Evolutionary conservation across 1,140 invertebrate species (phyloP), one percentile per base, ranked within the genome.

Genomic region (Lineus longissimus): DNA sequence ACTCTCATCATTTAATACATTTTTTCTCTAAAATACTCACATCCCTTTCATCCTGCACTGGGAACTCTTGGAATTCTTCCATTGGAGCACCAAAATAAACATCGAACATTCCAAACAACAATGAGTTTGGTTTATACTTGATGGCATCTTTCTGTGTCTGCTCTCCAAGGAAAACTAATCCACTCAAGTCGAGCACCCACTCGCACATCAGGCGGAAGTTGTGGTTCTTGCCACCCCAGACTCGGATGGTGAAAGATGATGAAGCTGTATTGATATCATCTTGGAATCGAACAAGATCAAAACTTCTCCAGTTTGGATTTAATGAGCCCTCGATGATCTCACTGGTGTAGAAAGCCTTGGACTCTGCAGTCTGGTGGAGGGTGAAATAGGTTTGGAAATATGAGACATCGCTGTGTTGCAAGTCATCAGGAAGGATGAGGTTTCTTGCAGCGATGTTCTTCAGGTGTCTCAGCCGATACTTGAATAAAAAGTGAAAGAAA

Each of bases 51-150:
- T 36, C 33, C 15, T n/a, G n/a, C n/a, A n/a, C n/a, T n/a, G n/a
- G 33, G 4, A 15, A 36, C 33, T 31, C 1, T 62, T 67, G 65
- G 64, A 40, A n/a, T n/a, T 66, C 43, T 55, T 62, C 58, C 56
- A 62, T 59, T 55, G 56, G 69, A 30, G 70, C 70, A 31, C 76
- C 72, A 78, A 94, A 96, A 71, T 87, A 92, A 17, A 92, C 92
- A 55, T 91, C 92, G 67, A 89, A 89, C 84, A 94, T 88, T 79
- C 91, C 88, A 80, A 95, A 93, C 70, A 95, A 87, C 58, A 96
- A 78, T 59, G 91, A 89, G 75, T 95, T 93, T 19, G 86, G 80
- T 69, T 86, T 85, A 65, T 93, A 89, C 67, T 88, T 87, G 17
- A 85, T 84, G 17, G 89, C 87, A 41, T 90, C 86, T 74, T 89